These are phyloP conservation scores for Erebia ligea DNA, from an alignment of 2,888 invertebrate genomes.

Conservation along the genomic window DNA sequence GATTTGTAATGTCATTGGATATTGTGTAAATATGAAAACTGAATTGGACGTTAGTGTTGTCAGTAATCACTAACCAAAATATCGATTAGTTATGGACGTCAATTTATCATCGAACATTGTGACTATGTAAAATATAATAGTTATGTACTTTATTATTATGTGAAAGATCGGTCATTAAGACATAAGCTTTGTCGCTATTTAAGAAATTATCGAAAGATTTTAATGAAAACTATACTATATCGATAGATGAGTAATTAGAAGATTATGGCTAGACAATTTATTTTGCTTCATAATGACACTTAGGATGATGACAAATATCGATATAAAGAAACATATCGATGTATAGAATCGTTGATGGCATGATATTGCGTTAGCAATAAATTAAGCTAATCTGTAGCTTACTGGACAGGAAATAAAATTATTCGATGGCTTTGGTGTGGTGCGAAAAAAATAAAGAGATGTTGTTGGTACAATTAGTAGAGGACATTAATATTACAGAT, in stretches of 20 bases:
- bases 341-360: slow-evolving; percentile 3
- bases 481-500: too few species aligned
- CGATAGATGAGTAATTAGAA: neutral
- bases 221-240: slow-evolving; percentile 4
- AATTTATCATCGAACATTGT: neutral
- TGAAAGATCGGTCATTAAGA: slow-evolving; percentile 12
- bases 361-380: slow-evolving; percentile 20
- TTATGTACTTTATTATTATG: neutral
- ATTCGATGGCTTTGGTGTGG: neutral
- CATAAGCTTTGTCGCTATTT: neutral
- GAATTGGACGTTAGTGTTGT: neutral
- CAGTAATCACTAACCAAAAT: neutral
- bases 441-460: neutral
- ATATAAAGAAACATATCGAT: slow-evolving; percentile 9
- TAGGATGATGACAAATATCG: neutral
- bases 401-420: neutral
- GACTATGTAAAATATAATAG: neutral
- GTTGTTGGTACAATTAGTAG: neutral
- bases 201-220: neutral
- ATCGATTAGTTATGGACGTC: slow-evolving; percentile 5
- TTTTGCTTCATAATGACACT: neutral
- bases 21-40: slow-evolving; percentile 11
- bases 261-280: slow-evolving; percentile 3
- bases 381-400: slow-evolving; percentile 1
- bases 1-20: neutral